A percentile compares a stretch with the other conserved stretches of the same genome.
Conservation (phyloP, 2,888 invertebrate species). For the Agrochola circellaris region DNA sequence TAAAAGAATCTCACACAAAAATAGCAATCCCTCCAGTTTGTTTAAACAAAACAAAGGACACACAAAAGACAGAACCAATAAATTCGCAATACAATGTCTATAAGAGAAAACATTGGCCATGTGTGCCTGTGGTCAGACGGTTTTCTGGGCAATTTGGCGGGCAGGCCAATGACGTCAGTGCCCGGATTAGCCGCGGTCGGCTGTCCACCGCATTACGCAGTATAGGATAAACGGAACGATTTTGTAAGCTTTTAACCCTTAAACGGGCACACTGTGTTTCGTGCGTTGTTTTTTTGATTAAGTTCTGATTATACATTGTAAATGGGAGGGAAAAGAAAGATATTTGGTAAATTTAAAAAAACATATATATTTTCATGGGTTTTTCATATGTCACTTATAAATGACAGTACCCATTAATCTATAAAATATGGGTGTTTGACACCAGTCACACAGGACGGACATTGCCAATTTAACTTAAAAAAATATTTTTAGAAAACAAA, state of each 20-base stretch:
- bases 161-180: slow-evolving; percentile 51
- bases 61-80: slow-evolving; percentile 19
- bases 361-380: too few relatives aligned
- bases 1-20: not conserved
- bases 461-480: too few relatives aligned
- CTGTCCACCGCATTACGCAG: slow-evolving; percentile 54
- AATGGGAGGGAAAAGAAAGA: too few relatives aligned
- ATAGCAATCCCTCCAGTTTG: not conserved
- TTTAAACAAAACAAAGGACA: slow-evolving; percentile 9
- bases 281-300: too few relatives aligned
- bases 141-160: slow-evolving; percentile 61
- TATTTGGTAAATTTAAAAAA: too few relatives aligned
- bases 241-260: slow-evolving; percentile 57
- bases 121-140: slow-evolving; percentile 46
- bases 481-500: too few relatives aligned
- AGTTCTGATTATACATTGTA: too few relatives aligned
- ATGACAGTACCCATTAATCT: too few relatives aligned
- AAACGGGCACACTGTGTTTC: too few relatives aligned
- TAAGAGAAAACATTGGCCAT: slow-evolving; percentile 53
- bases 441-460: too few relatives aligned
- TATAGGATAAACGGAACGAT: slow-evolving; percentile 47
- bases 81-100: slow-evolving; percentile 43
- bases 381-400: too few relatives aligned
- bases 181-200: slow-evolving; percentile 58
- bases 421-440: too few relatives aligned